Conservation (phyloP, 2,888 invertebrate genomes). For the Sericinus montela region DNA sequence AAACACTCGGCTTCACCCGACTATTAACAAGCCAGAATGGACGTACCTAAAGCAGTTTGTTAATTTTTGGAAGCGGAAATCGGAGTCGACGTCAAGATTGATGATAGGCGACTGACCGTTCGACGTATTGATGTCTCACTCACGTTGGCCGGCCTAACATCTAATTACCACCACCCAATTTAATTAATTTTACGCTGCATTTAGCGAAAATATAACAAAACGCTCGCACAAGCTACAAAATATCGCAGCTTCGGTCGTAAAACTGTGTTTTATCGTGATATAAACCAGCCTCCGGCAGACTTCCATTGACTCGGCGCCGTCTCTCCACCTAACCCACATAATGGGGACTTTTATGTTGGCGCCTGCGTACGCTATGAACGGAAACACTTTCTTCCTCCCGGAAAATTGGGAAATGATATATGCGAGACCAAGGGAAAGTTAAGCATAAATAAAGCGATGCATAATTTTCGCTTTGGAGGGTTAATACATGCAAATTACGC, state of each 20-base stretch:
- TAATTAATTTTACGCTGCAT: slow-evolving; percentile 17
- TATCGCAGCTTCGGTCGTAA: slow-evolving; percentile 42
- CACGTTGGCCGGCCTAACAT: slow-evolving; percentile 2
- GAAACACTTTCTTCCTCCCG: slow-evolving; percentile 12
- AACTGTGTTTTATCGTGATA: slow-evolving; percentile 51
- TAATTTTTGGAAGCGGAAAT: slow-evolving; percentile 15
- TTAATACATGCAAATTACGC: background rate
- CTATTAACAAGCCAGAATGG: too few relatives aligned
- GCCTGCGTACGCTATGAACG: slow-evolving; percentile 22
- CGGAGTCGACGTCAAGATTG: slow-evolving; percentile 16
- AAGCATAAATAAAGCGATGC: slow-evolving; percentile 19
- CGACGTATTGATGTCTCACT: slow-evolving; percentile 17
- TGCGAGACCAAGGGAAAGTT: slow-evolving; percentile 22
- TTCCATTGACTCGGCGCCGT: slow-evolving; percentile 44
- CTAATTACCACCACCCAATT: slow-evolving; percentile 9
- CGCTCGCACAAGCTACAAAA: background rate
- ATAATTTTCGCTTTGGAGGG: slow-evolving; percentile 9
- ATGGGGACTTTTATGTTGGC: slow-evolving; percentile 28
- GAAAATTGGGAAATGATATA: slow-evolving; percentile 33
- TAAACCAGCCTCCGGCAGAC: slow-evolving; percentile 47
- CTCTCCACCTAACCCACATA: slow-evolving; percentile 36
- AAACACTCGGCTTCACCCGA: too few relatives aligned
- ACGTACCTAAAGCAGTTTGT: background rate
- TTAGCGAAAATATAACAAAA: slow-evolving; percentile 9
- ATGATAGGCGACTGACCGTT: slow-evolving; percentile 16